Base-by-base conservation (phyloP, 2,797 vertebrate genomes). In the Phataginus tetradactyla region DNA sequence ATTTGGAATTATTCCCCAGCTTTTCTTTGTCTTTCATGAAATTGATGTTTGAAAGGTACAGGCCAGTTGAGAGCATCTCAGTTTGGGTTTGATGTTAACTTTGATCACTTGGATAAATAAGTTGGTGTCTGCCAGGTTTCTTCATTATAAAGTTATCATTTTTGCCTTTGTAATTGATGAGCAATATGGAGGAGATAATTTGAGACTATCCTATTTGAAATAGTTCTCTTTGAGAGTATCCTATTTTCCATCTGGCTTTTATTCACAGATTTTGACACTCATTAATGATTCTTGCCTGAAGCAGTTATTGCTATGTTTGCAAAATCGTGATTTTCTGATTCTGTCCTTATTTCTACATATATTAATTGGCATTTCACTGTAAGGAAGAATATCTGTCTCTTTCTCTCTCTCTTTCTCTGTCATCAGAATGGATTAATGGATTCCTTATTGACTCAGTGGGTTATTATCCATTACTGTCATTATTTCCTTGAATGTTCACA, bases 241-340 rank as follows among this genome's bases (percentile, higher is more conserved):
- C 37, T 59, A 0, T 79, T 91, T 29, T 55, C 51, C 20, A 34
- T 79, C 74, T 84, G 78, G 69, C 64, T 91, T 49, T 95, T 79
- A 95, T 20, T 64, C 9, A 2, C 11, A 79, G 7, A 25, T 88
- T 68, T 95, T 79, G 79, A 25, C 42, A 84, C 42, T 92, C 49
- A 45, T 86, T 66, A 92, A 72, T 75, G 51, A 75, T 61, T 90
- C 53, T 77, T 69, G 53, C 71, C 86, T 69, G 45, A 87, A 84
- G 49, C 34, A 64, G 63, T 69, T 79, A 59, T 42, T 90, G 59
- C 42, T 55, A 6, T 93, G 57, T 18, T 78, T 90, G 21, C 34
- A 77, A 75, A 74, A 49, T 39, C 57, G 11, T 84, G 37, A n/a
- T 66, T 78, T 81, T 83, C 29, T 51, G 71, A 86, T 77, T 93